A percentile compares a stretch with the other conserved stretches of the same genome.
These are phyloP conservation scores for Hylaea fasciaria DNA, from an alignment of 2,888 invertebrate species.

Conservation along the genomic window DNA sequence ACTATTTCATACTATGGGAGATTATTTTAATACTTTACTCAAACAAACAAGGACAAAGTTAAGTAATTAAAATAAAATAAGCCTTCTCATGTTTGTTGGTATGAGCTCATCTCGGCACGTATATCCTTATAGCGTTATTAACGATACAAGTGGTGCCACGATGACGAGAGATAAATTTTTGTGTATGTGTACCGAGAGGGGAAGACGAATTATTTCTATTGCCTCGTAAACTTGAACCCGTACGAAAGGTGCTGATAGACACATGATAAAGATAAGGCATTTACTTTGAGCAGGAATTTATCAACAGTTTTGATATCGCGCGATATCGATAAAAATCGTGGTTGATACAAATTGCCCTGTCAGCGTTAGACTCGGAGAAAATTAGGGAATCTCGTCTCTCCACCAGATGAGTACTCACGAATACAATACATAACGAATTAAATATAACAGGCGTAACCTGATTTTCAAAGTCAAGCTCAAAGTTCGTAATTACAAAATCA, in stretches of 20 bases:
- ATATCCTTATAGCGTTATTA: conserved; percentile 10
- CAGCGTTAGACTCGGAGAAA: background rate
- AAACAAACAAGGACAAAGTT: no score
- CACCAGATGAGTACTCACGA: background rate
- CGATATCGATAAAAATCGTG: no score
- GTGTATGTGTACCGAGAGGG: conserved; percentile 39
- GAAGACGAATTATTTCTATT: conserved; percentile 45
- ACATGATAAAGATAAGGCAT: no score
- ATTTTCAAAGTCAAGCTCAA: conserved; percentile 46
- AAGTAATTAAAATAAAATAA: no score
- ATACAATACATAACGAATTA: conserved; percentile 16
- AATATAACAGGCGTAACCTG: conserved; percentile 26
- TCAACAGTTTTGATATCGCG: no score
- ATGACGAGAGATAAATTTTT: conserved; percentile 49
- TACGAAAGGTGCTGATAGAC: background rate
- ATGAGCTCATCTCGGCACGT: background rate
- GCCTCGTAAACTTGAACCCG: conserved; percentile 18
- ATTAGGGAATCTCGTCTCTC: no score
- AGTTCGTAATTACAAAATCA: conserved; percentile 53
- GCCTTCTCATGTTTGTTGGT: background rate
- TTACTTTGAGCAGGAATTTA: no score
- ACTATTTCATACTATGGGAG: no score
- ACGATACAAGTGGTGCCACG: conserved; percentile 37
- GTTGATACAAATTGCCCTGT: no score
- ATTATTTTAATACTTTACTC: no score